Conservation (phyloP, 1,140 invertebrate species). For the Akabosia matsudoensis region DNA sequence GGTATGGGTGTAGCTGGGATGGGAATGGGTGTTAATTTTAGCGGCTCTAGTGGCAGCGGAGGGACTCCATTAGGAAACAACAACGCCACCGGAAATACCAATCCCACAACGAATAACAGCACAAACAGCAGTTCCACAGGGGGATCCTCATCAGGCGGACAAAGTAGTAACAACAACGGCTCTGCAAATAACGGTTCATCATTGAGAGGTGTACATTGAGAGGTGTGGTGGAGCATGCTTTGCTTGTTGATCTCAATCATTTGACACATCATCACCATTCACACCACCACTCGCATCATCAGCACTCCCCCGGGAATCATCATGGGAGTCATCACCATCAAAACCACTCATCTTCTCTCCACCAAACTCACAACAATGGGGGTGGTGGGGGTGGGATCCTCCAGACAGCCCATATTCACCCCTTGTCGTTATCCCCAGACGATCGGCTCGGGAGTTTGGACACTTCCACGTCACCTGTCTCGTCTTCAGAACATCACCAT, state of each 20-base stretch:
- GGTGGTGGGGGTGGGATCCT: background rate
- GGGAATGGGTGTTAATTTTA: slow-evolving; percentile 33
- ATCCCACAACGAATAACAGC: background rate
- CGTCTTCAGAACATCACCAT: slow-evolving; percentile 34
- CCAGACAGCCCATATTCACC: background rate
- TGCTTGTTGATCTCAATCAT: slow-evolving; percentile 33
- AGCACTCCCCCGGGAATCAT: slow-evolving; percentile 21
- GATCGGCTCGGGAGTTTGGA: slow-evolving; percentile 36
- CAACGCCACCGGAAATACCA: slow-evolving; percentile 8
- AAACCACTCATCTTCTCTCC: slow-evolving; percentile 27
- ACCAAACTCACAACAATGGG: background rate
- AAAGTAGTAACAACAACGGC: background rate
- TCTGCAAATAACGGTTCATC: background rate
- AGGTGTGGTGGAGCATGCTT: slow-evolving; percentile 12
- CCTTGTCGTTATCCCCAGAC: slow-evolving; percentile 20
- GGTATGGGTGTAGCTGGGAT: slow-evolving; percentile 37
- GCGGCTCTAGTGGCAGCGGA: background rate
- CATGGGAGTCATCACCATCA: slow-evolving; percentile 33
- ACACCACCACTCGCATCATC: slow-evolving; percentile 27
- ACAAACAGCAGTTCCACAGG: background rate
- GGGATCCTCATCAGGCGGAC: background rate
- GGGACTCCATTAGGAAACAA: background rate
- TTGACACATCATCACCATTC: slow-evolving; percentile 32
- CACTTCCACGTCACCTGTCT: slow-evolving; percentile 25
- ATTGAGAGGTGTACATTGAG: background rate